Conservation (phyloP, 2,888 invertebrate species). For the Folsomia candida region DNA sequence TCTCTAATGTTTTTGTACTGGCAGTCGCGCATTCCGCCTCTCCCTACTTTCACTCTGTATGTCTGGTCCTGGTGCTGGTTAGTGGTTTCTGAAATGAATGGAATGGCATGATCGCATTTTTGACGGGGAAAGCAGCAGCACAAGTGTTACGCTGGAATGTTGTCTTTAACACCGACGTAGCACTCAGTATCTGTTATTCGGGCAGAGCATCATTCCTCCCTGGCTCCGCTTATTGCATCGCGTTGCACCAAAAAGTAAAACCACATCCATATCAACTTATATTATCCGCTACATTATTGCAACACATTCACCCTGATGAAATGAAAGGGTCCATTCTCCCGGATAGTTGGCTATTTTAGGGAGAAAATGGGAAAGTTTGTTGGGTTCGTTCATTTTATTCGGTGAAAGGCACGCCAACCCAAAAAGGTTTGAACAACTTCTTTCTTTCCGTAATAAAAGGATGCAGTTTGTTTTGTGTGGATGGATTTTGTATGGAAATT, state of each 20-base stretch:
- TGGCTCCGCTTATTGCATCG: conserved; percentile 27
- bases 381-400: too few relatives aligned
- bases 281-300: conserved; percentile 21
- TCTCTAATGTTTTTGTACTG: conserved; percentile 4
- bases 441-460: too few relatives aligned
- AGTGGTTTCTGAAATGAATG: background rate
- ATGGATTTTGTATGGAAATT: too few relatives aligned
- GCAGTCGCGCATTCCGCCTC: background rate
- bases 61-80: background rate
- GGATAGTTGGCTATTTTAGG: too few relatives aligned
- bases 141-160: background rate
- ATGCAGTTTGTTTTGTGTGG: too few relatives aligned
- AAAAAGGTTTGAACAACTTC: too few relatives aligned
- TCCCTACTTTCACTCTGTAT: background rate
- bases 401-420: too few relatives aligned
- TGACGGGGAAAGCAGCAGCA: too few relatives aligned
- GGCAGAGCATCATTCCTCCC: background rate
- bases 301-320: background rate
- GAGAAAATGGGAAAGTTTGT: too few relatives aligned
- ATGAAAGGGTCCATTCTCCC: too few relatives aligned
- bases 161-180: background rate
- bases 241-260: conserved; percentile 28
- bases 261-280: conserved; percentile 37
- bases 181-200: background rate
- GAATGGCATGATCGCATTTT: background rate